Conservation (phyloP, 2,797 vertebrate species). For the Ctenosaura bakeri region DNA sequence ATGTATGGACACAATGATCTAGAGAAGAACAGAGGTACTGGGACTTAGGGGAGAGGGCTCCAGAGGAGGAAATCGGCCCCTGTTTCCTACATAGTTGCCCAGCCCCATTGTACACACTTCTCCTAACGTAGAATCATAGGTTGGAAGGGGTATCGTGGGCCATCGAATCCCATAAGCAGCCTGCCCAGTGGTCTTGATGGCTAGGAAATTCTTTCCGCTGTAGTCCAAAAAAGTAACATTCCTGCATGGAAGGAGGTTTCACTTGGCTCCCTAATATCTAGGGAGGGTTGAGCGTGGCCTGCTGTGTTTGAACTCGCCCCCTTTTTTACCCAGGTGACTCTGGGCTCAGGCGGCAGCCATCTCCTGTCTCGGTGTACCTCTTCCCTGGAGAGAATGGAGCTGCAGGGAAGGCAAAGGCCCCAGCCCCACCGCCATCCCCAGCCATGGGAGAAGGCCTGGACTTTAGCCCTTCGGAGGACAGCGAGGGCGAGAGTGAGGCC, state of each 20-base stretch:
- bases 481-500: constrained; percentile 80
- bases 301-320: neutral
- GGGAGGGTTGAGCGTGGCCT: neutral
- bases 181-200: no score
- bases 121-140: no score
- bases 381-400: constrained; percentile 88
- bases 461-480: constrained; percentile 70
- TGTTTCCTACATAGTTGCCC: no score
- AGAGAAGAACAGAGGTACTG: no score
- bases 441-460: constrained; percentile 82
- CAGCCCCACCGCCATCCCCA: constrained; percentile 73
- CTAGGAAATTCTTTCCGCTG: no score
- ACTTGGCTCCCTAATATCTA: neutral
- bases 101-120: no score
- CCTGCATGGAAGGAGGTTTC: neutral
- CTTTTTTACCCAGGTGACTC: constrained; percentile 51
- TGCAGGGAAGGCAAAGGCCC: constrained; percentile 73
- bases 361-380: constrained; percentile 90
- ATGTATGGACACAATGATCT: neutral
- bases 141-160: no score
- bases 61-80: no score
- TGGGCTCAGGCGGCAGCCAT: constrained; percentile 80
- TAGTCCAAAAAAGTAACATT: no score
- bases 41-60: no score
- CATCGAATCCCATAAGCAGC: no score